A percentile compares a stretch with the other conserved stretches of the same genome.
phyloP scores from a whole-genome alignment of 2,797 vertebrate genomes.

The Carcharodon carcharias region DNA sequence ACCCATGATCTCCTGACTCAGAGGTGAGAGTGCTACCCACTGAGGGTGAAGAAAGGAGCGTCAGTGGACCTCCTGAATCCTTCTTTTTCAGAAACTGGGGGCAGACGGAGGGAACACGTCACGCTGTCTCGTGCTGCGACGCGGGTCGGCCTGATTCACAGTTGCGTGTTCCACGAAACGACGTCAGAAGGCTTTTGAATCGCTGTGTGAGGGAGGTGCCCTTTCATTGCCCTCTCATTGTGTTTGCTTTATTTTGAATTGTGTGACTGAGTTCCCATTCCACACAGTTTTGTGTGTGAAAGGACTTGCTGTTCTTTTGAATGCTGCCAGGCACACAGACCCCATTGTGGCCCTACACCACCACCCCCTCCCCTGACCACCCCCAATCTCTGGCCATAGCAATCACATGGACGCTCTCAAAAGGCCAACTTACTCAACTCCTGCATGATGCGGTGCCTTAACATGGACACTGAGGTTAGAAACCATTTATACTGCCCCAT shows the following conservation, averaged over 20 bases:
- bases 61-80: background rate
- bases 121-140: background rate
- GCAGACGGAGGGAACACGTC: background rate
- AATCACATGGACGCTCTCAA: background rate
- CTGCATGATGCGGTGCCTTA: background rate
- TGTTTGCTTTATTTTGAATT: background rate
- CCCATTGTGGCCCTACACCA: background rate
- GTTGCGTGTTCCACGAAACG: background rate
- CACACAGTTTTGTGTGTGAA: background rate
- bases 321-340: background rate
- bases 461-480: background rate
- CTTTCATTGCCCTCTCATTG: background rate
- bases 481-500: background rate
- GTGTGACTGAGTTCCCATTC: background rate
- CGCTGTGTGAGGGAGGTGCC: background rate
- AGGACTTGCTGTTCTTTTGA: background rate
- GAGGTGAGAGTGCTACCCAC: background rate
- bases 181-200: too few species aligned
- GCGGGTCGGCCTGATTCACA: background rate
- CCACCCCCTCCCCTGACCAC: too few species aligned
- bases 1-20: background rate
- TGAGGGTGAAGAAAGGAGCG: background rate
- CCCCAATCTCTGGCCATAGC: background rate
- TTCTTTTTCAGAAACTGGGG: background rate
- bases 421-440: background rate